Conservation (phyloP, 2,888 invertebrate species). For the Drosophila maculinotata region DNA sequence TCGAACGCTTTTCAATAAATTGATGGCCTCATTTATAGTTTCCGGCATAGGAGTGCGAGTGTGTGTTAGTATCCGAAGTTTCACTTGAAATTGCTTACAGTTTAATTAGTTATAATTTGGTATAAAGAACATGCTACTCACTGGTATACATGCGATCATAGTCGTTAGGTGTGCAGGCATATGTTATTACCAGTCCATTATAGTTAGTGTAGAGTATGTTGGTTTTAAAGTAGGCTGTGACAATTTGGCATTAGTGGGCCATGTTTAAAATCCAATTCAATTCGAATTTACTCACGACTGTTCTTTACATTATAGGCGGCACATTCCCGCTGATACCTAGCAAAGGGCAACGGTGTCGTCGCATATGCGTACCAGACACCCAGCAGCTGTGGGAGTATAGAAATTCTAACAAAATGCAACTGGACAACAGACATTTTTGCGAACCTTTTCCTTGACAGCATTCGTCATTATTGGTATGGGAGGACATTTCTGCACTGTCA, state of each 20-base stretch:
- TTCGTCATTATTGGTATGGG: conserved; percentile 2
- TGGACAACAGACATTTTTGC: too few species aligned
- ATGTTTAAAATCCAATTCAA: not conserved
- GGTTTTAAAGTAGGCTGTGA: conserved; percentile 39
- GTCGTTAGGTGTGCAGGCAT: conserved; percentile 25
- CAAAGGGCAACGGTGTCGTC: conserved; percentile 40
- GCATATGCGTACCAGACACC: conserved; percentile 64
- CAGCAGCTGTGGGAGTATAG: conserved; percentile 33
- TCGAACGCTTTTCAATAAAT: not conserved
- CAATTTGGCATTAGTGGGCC: not conserved
- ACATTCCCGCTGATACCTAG: conserved; percentile 40
- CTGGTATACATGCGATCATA: not conserved
- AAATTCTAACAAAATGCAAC: too few species aligned
- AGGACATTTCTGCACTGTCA: conserved; percentile 28
- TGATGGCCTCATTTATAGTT: not conserved
- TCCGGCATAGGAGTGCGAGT: conserved; percentile 32
- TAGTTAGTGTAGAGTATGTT: conserved; percentile 52
- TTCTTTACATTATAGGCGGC: conserved; percentile 46
- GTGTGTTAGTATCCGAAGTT: conserved; percentile 53
- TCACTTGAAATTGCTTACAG: conserved; percentile 23
- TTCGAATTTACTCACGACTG: conserved; percentile 40
- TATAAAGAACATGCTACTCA: conserved; percentile 9
- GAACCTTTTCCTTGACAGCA: conserved; percentile 31
- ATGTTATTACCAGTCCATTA: conserved; percentile 30
- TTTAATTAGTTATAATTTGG: not conserved